Base-by-base conservation (phyloP, 2,113 vertebrate species). In the Anser cygnoides region DNA sequence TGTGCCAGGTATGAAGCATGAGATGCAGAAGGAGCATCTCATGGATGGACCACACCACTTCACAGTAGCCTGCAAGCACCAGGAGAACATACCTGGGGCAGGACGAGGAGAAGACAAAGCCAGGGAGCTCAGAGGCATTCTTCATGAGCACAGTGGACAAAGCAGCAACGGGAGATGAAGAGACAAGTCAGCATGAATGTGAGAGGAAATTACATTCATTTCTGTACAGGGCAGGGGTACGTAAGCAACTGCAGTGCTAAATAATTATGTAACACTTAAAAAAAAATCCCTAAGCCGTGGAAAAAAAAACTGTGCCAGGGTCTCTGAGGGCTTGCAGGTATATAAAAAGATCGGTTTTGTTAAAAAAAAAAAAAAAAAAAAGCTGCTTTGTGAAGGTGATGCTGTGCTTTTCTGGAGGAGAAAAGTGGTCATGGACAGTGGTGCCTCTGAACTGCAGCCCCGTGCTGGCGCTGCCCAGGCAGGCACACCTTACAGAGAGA, bases 131-230 rank as follows among this genome's bases (percentile, higher is more conserved):
- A 63, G 37, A 87, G n/a, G 5, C 50, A 13, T 35, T 39, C 20
- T 70, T 79, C 67, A 58, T 20, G 52, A 61, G 54, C 87, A 28
- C 44, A 31, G 3, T 25, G 71, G 72, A 49, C 29, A 57, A 83
- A 90, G 54, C 31, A 85, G 82, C 85, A 87, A 54, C 37, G 33
- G 68, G 63, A 92, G 66, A 49, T 62, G 54, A 72, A 50, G 82
- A 54, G 28, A 87, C 12, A 54, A 65, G 54, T 87, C 75, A 93
- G 49, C 23, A 21, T 23, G 49, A 92, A 46, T 8, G 25, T 72
- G 70, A 87, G 78, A 87, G 90, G 92, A 76, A 94, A 86, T 70
- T 83, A 72, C 44, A 73, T 90, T 85, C 13, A 74, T 92, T 89
- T 92, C 73, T 89, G 65, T 74, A 90, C 50, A 22, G 44, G 10